Evolutionary conservation across 2,888 invertebrate genomes (phyloP).

Genomic region (Mythimna vitellina): DNA sequence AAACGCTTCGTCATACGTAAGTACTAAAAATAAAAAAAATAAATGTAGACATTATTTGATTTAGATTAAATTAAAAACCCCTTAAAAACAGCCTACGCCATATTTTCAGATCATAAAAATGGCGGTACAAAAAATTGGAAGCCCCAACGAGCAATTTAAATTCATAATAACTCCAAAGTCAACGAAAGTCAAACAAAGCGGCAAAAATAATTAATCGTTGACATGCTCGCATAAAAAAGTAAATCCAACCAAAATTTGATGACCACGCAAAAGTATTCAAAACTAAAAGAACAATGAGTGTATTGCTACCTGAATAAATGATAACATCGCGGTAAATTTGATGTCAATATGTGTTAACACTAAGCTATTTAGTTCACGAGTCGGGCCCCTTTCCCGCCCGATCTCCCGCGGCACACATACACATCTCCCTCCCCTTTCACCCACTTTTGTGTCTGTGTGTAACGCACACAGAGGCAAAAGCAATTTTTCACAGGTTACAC

Average conservation of each 20-base stretch:
- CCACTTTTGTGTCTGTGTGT: conserved; percentile 71
- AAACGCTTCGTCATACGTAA: neutral
- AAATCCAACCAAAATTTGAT: conserved; percentile 64
- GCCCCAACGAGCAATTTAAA: conserved; percentile 83
- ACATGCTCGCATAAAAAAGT: conserved; percentile 75
- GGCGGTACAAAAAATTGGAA: conserved; percentile 70
- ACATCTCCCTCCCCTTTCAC: conserved; percentile 63
- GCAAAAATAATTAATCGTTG: conserved; percentile 84
- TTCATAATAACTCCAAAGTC: conserved; percentile 85
- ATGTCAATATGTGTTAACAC: conserved; percentile 91
- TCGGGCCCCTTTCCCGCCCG: conserved; percentile 82
- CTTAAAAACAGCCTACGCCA: conserved; percentile 12
- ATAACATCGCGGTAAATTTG: conserved; percentile 90
- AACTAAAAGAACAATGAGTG: conserved; percentile 85
- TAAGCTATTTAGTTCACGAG: conserved; percentile 91
- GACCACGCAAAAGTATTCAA: conserved; percentile 74
- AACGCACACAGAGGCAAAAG: conserved; percentile 78
- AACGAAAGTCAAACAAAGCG: conserved; percentile 86
- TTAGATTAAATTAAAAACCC: conserved; percentile 9
- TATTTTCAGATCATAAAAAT: conserved; percentile 63
- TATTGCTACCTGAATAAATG: conserved; percentile 89
- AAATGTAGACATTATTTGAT: conserved; percentile 12
- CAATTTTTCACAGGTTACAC: conserved; percentile 88
- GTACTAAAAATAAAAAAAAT: neutral
- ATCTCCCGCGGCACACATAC: conserved; percentile 76